phyloP scores from a whole-genome alignment of 1,140 invertebrate species.

The Hypothenemus hampei region DNA sequence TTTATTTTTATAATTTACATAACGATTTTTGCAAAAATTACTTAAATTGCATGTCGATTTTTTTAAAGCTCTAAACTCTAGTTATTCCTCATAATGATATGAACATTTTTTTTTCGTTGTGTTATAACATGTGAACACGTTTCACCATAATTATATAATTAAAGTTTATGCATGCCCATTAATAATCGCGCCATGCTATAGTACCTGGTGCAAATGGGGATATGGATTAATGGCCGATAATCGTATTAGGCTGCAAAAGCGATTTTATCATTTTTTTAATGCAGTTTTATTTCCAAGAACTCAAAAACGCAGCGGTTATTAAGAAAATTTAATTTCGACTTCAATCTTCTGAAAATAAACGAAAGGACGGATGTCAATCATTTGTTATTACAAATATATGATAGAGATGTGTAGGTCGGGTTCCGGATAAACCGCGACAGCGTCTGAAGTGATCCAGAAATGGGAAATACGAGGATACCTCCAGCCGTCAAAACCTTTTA shows the following conservation, averaged over 20 bases:
- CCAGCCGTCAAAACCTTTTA: slow-evolving; percentile 16
- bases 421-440: slow-evolving; percentile 20
- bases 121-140: slow-evolving; percentile 14
- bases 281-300: background rate
- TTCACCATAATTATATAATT: slow-evolving; percentile 22
- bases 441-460: slow-evolving; percentile 20
- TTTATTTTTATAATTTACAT: too few species aligned
- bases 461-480: slow-evolving; percentile 18
- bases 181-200: slow-evolving; percentile 1
- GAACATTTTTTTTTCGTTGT: slow-evolving; percentile 4
- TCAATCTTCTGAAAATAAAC: background rate
- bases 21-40: too few species aligned
- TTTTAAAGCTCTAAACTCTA: background rate
- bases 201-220: background rate
- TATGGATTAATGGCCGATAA: slow-evolving; percentile 5
- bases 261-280: background rate
- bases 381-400: slow-evolving; percentile 19
- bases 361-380: slow-evolving; percentile 16
- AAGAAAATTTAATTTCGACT: background rate
- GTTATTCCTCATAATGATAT: background rate
- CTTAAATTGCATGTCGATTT: background rate
- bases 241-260: background rate
- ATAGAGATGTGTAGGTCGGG: slow-evolving; percentile 2
- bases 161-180: slow-evolving; percentile 8
- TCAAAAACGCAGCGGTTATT: too few species aligned